These are phyloP conservation scores for Lacerta bilineata DNA, from an alignment of 2,797 vertebrate genomes.

Conservation along the genomic window DNA sequence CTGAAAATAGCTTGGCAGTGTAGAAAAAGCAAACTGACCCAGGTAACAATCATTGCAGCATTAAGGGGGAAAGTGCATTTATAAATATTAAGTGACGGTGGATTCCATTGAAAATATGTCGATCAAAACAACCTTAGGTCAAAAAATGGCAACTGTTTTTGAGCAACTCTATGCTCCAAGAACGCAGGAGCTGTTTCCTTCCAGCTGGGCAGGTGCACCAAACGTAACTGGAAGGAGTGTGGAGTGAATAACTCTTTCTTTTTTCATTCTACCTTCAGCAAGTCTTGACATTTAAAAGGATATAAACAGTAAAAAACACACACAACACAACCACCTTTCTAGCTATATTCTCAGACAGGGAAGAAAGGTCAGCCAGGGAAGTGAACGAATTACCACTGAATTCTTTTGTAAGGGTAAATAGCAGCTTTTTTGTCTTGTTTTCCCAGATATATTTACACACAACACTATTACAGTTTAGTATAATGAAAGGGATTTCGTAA, in stretches of 20 bases:
- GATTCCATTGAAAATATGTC: slow-evolving; percentile 49
- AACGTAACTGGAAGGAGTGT: slow-evolving; percentile 27
- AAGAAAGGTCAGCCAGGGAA: slow-evolving; percentile 55
- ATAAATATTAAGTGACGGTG: slow-evolving; percentile 54
- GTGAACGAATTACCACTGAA: slow-evolving; percentile 36
- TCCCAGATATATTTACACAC: slow-evolving; percentile 61
- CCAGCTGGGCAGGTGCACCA: not conserved
- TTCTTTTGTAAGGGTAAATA: slow-evolving; percentile 58
- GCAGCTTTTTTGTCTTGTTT: slow-evolving; percentile 64
- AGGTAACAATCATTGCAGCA: slow-evolving; percentile 54
- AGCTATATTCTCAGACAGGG: slow-evolving; percentile 52
- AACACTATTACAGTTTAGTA: slow-evolving; percentile 20
- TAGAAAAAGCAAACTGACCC: slow-evolving; percentile 67
- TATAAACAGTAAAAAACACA: not conserved
- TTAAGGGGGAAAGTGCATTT: slow-evolving; percentile 59
- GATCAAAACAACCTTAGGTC: slow-evolving; percentile 52
- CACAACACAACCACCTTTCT: not conserved
- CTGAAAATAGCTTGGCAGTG: slow-evolving; percentile 59
- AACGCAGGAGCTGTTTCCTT: not conserved
- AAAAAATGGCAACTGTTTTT: slow-evolving; percentile 41
- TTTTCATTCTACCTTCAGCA: slow-evolving; percentile 52
- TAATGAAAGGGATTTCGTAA: slow-evolving; percentile 63
- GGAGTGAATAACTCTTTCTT: not conserved
- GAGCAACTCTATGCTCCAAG: slow-evolving; percentile 4
- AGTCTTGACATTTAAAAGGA: slow-evolving; percentile 60